Base-by-base conservation (phyloP, 2,113 vertebrate species). In the Takifugu flavidus region DNA sequence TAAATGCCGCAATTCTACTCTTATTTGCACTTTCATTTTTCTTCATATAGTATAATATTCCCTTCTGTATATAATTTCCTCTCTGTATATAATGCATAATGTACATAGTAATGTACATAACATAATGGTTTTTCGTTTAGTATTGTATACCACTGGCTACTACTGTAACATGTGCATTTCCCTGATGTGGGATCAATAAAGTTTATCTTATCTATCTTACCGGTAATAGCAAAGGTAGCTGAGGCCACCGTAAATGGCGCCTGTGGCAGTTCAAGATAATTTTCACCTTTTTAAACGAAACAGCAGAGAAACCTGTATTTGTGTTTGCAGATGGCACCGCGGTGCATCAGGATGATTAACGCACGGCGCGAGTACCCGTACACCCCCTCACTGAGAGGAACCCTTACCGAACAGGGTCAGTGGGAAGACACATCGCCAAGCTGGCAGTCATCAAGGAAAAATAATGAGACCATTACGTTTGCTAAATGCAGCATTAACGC, bases 391-490 rank as follows among this genome's bases (percentile, higher is more conserved):
- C 60, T 34, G 72, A 34, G 31, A 20, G 20, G 20, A 20, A 34
- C 31, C 31, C 31, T 34, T 5, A 39, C 62, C 13, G 70, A 66
- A 63, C 28, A n/a, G 82, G 69, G 83, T 87, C 85, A 65, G 78
- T 77, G 69, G 68, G 58, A 78, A 77, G 57, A 77, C 56, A 42
- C 59, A 47, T 54, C 10, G 59, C 62, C 62, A 45, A 57, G 4
- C 20, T 43, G 46, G 70, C 76, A 79, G 71, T 84, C 68, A 78
- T 43, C 83, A 74, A 58, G 64, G 63, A 44, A 74, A 67, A 78
- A 68, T 83, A 87, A 86, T 67, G 75, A 86, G 75, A 64, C 79
- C 65, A 86, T 87, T 87, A 78, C 46, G 54, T 58, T 74, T 69
- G 70, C 58, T n/a, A 6, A 71, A 55, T 2, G 34, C 58, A 55